Conservation (phyloP, 2,113 vertebrate species). For the Amphiprion ocellaris region DNA sequence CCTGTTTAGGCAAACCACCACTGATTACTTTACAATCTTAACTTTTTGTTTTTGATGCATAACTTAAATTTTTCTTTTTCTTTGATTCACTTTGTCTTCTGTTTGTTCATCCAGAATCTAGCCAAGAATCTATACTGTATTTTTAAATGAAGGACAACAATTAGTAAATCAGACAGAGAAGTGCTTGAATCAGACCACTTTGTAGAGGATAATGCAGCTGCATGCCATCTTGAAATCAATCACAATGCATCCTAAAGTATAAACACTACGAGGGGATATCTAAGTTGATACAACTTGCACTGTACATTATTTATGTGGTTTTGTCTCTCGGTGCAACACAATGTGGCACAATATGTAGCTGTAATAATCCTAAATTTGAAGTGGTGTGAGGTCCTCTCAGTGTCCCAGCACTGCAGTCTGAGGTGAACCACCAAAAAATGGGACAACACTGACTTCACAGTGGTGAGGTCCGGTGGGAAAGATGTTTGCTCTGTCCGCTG, state of each 20-base stretch:
- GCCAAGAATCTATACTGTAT: neutral
- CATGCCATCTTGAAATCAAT: neutral
- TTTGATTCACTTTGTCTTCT: neutral
- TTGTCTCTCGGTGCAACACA: neutral
- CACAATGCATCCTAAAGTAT: neutral
- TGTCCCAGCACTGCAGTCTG: conserved; percentile 15
- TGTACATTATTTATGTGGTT: neutral
- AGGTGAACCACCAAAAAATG: conserved; percentile 36
- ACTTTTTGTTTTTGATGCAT: neutral
- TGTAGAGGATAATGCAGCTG: conserved; percentile 3
- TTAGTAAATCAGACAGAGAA: neutral
- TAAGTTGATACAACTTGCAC: conserved; percentile 1
- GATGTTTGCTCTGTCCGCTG: conserved; percentile 12
- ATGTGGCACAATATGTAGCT: neutral
- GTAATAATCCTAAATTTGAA: conserved; percentile 10
- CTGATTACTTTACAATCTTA: neutral
- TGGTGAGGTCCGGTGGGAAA: conserved; percentile 17
- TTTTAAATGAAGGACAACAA: neutral
- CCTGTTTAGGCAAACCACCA: neutral
- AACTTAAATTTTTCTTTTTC: neutral
- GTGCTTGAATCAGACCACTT: conserved; percentile 22
- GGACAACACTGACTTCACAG: conserved; percentile 22
- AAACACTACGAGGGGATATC: neutral
- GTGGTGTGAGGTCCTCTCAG: conserved; percentile 16
- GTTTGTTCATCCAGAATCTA: neutral